Conservation (phyloP, 2,888 invertebrate genomes). For the Crocallis elinguaria region DNA sequence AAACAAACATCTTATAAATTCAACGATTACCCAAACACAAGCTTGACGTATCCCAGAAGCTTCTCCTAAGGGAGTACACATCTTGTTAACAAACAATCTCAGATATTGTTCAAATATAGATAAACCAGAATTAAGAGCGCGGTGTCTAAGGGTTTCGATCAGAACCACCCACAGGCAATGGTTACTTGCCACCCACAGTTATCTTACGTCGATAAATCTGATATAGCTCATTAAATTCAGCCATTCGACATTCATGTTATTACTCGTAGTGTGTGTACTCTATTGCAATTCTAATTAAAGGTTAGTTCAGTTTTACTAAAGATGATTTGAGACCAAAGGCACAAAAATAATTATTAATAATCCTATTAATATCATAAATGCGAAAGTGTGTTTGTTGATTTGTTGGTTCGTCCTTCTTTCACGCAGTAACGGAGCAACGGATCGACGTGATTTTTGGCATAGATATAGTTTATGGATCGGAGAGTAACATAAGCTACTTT, state of each 20-base stretch:
- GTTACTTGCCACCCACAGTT: conserved; percentile 34
- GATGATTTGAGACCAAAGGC: too few relatives aligned
- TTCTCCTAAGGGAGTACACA: conserved; percentile 8
- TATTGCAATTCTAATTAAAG: conserved; percentile 22
- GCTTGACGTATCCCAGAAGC: conserved; percentile 11
- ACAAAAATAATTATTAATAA: too few relatives aligned
- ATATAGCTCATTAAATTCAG: conserved; percentile 53
- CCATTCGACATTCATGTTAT: conserved; percentile 48
- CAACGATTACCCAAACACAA: conserved; percentile 1
- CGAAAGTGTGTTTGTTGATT: too few relatives aligned
- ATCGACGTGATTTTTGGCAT: too few relatives aligned
- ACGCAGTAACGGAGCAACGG: too few relatives aligned
- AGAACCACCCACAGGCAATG: conserved; percentile 29
- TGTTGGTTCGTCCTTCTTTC: too few relatives aligned
- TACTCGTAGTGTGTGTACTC: conserved; percentile 28
- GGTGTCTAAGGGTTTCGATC: conserved; percentile 24
- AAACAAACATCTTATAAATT: conserved; percentile 5
- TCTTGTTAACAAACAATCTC: conserved; percentile 26
- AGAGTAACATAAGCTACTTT: too few relatives aligned
- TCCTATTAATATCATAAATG: too few relatives aligned
- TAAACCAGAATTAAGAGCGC: conserved; percentile 7
- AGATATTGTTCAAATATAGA: conserved; percentile 27
- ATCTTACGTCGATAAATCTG: conserved; percentile 41
- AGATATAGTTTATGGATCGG: too few relatives aligned
- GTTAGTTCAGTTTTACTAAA: not conserved